Percentiles rank a stretch among this genome's conserved stretches.
phyloP scores from a whole-genome alignment of 1,140 invertebrate species.

The Brachionus rotundiformis region DNA sequence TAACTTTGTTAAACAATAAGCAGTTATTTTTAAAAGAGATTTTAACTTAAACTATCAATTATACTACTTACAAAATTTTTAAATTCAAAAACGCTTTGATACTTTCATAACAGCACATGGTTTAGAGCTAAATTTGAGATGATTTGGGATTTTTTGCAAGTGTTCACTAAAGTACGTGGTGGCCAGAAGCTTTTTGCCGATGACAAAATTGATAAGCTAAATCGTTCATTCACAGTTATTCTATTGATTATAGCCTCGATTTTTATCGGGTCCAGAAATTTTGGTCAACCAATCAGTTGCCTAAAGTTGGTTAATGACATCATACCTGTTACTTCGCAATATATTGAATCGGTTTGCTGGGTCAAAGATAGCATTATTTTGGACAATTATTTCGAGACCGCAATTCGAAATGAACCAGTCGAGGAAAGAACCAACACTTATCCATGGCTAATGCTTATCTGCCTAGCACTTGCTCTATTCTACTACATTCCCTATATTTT shows the following conservation, averaged over 20 bases:
- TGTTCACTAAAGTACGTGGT: constrained; percentile 13
- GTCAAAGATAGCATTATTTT: background rate
- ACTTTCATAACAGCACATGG: constrained; percentile 2
- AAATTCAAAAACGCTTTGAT: background rate
- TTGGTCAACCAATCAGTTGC: constrained; percentile 34
- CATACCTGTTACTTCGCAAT: background rate
- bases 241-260: background rate
- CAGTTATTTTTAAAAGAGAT: background rate
- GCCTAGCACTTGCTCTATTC: constrained; percentile 66
- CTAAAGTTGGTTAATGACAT: background rate
- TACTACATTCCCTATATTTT: constrained; percentile 68
- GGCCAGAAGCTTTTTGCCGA: constrained; percentile 42
- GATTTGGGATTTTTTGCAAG: constrained; percentile 38
- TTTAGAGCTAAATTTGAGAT: background rate
- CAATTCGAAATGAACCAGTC: background rate
- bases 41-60: background rate
- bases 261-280: constrained; percentile 33
- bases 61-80: background rate
- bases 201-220: constrained; percentile 42
- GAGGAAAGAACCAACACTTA: constrained; percentile 63
- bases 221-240: constrained; percentile 19
- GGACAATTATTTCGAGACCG: background rate
- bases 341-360: constrained; percentile 17
- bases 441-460: constrained; percentile 68
- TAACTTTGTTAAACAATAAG: background rate